A percentile compares a stretch with the other conserved stretches of the same genome.
These are phyloP conservation scores for Artibeus lituratus DNA, from an alignment of 2,797 vertebrate species.

Conservation along the genomic window DNA sequence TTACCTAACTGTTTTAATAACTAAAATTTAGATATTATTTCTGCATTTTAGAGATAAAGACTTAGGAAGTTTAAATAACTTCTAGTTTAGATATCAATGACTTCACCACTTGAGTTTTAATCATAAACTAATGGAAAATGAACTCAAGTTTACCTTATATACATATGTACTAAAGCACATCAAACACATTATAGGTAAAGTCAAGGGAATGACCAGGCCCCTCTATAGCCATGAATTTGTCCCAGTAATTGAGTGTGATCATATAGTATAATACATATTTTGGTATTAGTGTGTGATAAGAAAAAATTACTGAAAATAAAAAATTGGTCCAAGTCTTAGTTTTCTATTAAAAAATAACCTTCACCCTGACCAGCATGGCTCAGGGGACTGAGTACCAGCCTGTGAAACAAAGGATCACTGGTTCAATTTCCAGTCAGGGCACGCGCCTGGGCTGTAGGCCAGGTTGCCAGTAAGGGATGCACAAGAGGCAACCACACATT, in stretches of 20 bases:
- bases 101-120: neutral
- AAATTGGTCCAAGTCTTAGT: neutral
- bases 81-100: neutral
- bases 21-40: neutral
- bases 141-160: neutral
- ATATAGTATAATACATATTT: neutral
- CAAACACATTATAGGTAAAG: neutral
- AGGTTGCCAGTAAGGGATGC: no score
- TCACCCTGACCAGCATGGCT: no score
- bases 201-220: neutral
- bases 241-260: neutral
- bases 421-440: no score
- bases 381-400: no score
- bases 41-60: neutral
- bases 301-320: constrained; percentile 8
- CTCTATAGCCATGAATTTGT: neutral
- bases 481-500: no score
- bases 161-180: neutral
- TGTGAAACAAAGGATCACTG: no score
- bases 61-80: neutral
- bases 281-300: neutral
- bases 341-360: no score
- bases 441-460: no score
- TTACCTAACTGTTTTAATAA: neutral
- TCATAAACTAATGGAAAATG: neutral